Conservation (phyloP, 1,140 invertebrate species). For the Drosophila erecta region DNA sequence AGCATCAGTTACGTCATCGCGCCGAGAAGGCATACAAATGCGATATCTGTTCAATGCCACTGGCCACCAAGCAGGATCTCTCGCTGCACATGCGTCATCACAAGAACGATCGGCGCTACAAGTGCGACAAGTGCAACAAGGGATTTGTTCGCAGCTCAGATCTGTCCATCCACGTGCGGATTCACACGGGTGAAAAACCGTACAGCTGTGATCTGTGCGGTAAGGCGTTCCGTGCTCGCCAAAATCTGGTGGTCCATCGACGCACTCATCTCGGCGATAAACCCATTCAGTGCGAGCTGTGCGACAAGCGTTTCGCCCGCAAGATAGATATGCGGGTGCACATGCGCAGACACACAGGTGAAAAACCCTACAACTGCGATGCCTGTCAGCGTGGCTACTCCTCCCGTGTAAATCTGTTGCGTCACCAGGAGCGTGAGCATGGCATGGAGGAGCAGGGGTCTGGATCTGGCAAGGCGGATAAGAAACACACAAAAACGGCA, state of each 20-base stretch:
- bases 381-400: conserved; percentile 73
- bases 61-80: conserved; percentile 76
- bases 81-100: conserved; percentile 86
- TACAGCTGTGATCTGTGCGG: conserved; percentile 77
- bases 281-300: conserved; percentile 86
- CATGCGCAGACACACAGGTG: conserved; percentile 87
- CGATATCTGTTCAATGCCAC: conserved; percentile 64
- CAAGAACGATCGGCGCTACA: conserved; percentile 90
- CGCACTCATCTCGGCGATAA: conserved; percentile 85
- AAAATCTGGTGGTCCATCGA: conserved; percentile 77
- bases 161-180: conserved; percentile 84
- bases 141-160: conserved; percentile 86
- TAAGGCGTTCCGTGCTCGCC: conserved; percentile 76
- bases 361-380: conserved; percentile 75
- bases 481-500: not conserved
- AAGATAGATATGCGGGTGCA: conserved; percentile 86
- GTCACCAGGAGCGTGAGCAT: conserved; percentile 75
- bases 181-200: conserved; percentile 81
- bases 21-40: conserved; percentile 75
- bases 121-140: conserved; percentile 86
- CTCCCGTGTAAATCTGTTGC: conserved; percentile 69
- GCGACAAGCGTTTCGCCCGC: conserved; percentile 87
- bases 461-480: not conserved
- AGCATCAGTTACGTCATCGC: conserved; percentile 78
- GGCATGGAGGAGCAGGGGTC: conserved; percentile 15